Evolutionary conservation across 1,140 invertebrate species (phyloP), one percentile per base, ranked within the genome.

Genomic region (Paraescarpia echinospica): DNA sequence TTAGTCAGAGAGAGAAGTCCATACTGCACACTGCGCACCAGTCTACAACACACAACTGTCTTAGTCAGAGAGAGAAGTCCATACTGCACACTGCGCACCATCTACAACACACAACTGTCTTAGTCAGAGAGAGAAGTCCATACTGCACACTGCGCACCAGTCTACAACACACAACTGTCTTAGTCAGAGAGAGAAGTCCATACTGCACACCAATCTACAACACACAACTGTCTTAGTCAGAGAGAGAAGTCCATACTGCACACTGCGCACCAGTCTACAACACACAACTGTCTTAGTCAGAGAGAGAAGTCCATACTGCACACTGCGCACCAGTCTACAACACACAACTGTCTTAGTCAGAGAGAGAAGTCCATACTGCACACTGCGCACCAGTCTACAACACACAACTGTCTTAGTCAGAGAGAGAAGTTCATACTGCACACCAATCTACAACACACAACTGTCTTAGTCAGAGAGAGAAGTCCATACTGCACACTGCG

Each of bases 401-500:
- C n/a, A n/a, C n/a, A n/a, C n/a, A n/a, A n/a, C n/a, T n/a, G n/a
- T n/a, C n/a, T n/a, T n/a, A 90, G 34, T 34, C 33, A 33, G 31
- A 41, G 41, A 41, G 98, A 99, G 96, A 99, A 99, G 96, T 99
- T 99, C 99, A 99, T 99, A 90, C 98, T 97, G 96, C 99, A 98
- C 0, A 99, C 98, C 92, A 99, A 97, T 96, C 98, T 98, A 95
- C 88, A 97, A 93, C 27, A 90, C 8, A 77, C 51, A 48, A 33
- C 27, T 2, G 59, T 31, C 14, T 77, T 31, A 91, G 35, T 51
- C 59, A 34, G n/a, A 77, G 27, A 77, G 98, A 99, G 96, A 99
- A 99, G 96, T 99, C 99, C 99, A 99, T 99, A 90, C 98, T 98
- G 96, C 99, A 98, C 0, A 99, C 98, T n/a, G n/a, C n/a, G n/a